These are phyloP conservation scores for Agrochola litura DNA, from an alignment of 2,888 invertebrate genomes.

Conservation along the genomic window DNA sequence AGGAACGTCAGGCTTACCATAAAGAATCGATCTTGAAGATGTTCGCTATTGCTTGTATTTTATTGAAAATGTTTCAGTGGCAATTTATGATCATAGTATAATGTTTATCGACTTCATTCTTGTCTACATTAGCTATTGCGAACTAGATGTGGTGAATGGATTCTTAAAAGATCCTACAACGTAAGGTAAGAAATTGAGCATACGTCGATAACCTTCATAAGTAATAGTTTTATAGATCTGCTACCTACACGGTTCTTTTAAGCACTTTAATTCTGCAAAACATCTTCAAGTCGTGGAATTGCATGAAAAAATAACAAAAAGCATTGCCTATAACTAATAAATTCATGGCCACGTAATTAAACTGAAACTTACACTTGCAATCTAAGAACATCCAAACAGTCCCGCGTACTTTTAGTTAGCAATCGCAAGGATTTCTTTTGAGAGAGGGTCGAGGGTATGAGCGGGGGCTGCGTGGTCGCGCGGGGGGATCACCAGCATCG, in stretches of 20 bases:
- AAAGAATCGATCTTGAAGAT: constrained; percentile 88
- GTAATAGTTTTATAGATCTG: not conserved
- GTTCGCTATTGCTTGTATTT: constrained; percentile 63
- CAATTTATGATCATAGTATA: constrained; percentile 29
- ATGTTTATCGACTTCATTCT: constrained; percentile 8
- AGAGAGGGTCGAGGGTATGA: constrained; percentile 58
- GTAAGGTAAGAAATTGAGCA: not conserved
- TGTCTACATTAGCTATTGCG: not conserved
- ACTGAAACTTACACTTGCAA: constrained; percentile 55
- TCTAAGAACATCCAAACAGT: constrained; percentile 61
- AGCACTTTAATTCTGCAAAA: constrained; percentile 5
- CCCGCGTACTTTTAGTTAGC: constrained; percentile 62
- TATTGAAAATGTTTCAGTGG: constrained; percentile 54
- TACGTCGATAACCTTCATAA: not conserved
- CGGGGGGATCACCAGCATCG: constrained; percentile 48
- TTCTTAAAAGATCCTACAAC: not conserved
- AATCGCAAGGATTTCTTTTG: constrained; percentile 70
- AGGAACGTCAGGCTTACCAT: constrained; percentile 80
- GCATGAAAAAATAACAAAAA: not conserved
- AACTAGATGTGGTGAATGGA: not conserved
- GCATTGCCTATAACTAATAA: not conserved
- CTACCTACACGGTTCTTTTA: not conserved
- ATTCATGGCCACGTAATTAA: constrained; percentile 53
- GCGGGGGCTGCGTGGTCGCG: constrained; percentile 27
- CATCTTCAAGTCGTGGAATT: not conserved